These are phyloP conservation scores for Rotaria sp. DNA, from an alignment of 2,888 invertebrate genomes.

Conservation along the genomic window DNA sequence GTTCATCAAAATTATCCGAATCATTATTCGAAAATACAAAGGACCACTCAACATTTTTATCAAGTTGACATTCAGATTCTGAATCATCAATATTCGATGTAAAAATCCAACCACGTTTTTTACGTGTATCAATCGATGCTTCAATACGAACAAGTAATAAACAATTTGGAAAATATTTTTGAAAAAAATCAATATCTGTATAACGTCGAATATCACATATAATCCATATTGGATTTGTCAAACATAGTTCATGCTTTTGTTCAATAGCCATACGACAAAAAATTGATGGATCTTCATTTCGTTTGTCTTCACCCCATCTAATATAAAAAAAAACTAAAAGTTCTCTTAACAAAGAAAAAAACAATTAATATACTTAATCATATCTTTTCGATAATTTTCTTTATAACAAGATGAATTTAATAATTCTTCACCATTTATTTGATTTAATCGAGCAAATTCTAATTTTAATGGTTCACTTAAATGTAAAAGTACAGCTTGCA, in stretches of 20 bases:
- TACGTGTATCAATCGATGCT: not conserved
- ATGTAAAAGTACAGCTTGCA: not conserved
- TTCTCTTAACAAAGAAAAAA: no score
- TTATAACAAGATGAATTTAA: not conserved
- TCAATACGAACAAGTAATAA: conserved; percentile 1
- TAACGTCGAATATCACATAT: conserved; percentile 26
- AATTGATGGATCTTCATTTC: not conserved
- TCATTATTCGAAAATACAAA: conserved; percentile 5
- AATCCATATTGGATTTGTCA: not conserved
- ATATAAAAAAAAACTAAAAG: not conserved
- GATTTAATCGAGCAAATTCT: not conserved
- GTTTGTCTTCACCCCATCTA: conserved; percentile 26
- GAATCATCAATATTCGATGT: not conserved
- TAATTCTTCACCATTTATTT: conserved; percentile 6
- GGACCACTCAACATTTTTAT: not conserved
- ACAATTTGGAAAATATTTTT: not conserved
- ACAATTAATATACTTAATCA: not conserved
- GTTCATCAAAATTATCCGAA: not conserved
- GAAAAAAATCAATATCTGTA: conserved; percentile 20
- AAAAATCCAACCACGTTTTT: not conserved
- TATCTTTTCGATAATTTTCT: conserved; percentile 27
- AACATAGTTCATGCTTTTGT: not conserved
- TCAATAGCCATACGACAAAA: conserved; percentile 12
- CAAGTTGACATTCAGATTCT: conserved; percentile 21
- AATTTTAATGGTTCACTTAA: conserved; percentile 28